Evolutionary conservation across 2,113 vertebrate species (phyloP).

Genomic region (Gallinago media): DNA sequence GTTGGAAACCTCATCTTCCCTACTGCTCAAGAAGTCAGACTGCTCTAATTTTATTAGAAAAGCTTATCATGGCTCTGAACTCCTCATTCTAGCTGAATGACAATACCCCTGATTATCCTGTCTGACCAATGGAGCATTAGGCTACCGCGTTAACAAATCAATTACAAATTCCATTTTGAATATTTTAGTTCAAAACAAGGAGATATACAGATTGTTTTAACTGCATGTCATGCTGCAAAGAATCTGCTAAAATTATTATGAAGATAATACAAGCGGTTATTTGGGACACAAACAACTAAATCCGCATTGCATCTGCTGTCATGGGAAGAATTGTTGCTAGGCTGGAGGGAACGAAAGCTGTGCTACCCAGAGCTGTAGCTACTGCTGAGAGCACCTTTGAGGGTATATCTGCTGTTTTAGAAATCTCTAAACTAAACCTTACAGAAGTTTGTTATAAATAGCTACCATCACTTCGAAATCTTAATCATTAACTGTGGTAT

Average conservation of each 20-base stretch:
- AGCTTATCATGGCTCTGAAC: background rate
- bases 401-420: background rate
- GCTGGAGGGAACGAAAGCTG: background rate
- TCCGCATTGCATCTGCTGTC: background rate
- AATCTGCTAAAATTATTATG: background rate
- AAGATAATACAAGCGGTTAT: background rate
- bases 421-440: background rate
- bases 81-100: background rate
- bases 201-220: conserved; percentile 2
- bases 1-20: conserved; percentile 40
- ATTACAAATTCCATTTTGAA: background rate
- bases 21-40: background rate
- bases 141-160: background rate
- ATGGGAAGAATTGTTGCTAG: background rate
- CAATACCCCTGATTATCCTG: background rate
- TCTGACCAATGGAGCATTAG: background rate
- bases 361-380: background rate
- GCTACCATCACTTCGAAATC: background rate
- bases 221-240: background rate
- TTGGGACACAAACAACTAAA: background rate
- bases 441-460: background rate
- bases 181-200: conserved; percentile 16
- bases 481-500: background rate
- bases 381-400: background rate
- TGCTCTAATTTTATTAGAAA: background rate